phyloP scores from a whole-genome alignment of 2,888 invertebrate species.

The Andricus quercusramuli region DNA sequence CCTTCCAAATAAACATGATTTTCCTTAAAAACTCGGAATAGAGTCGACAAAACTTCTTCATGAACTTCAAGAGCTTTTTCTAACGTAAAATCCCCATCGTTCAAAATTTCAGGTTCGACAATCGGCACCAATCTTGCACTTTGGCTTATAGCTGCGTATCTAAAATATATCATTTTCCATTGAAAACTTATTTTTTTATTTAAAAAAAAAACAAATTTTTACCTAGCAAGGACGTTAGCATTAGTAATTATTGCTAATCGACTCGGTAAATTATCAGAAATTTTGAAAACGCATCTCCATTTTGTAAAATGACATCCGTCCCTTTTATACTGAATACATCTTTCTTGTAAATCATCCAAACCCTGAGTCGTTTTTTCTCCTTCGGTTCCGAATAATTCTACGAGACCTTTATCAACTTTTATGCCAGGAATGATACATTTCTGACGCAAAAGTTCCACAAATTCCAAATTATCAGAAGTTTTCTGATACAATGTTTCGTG shows the following conservation, averaged over 20 bases:
- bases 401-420: slow-evolving; percentile 98
- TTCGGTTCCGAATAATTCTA: slow-evolving; percentile 94
- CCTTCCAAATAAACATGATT: slow-evolving; percentile 99
- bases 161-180: neutral
- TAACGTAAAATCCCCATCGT: slow-evolving; percentile 98
- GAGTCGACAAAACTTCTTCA: slow-evolving; percentile 94
- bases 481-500: slow-evolving; percentile 99
- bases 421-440: slow-evolving; percentile 97
- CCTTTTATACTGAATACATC: slow-evolving; percentile 98
- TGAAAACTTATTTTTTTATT: too few relatives aligned
- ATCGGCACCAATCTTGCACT: slow-evolving; percentile 98
- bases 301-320: slow-evolving; percentile 99
- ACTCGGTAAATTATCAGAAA: slow-evolving; percentile 93
- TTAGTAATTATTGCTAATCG: slow-evolving; percentile 93
- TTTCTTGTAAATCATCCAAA: slow-evolving; percentile 94
- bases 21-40: slow-evolving; percentile 88
- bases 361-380: slow-evolving; percentile 99
- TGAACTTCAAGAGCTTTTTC: slow-evolving; percentile 96
- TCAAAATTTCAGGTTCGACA: slow-evolving; percentile 98
- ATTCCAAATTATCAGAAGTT: slow-evolving; percentile 90
- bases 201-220: neutral
- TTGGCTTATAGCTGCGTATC: slow-evolving; percentile 96
- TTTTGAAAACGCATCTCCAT: slow-evolving; percentile 98
- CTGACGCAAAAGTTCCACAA: slow-evolving; percentile 91
- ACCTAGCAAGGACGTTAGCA: slow-evolving; percentile 95